phyloP scores from a whole-genome alignment of 2,797 vertebrate genomes.

The Chelonia mydas region DNA sequence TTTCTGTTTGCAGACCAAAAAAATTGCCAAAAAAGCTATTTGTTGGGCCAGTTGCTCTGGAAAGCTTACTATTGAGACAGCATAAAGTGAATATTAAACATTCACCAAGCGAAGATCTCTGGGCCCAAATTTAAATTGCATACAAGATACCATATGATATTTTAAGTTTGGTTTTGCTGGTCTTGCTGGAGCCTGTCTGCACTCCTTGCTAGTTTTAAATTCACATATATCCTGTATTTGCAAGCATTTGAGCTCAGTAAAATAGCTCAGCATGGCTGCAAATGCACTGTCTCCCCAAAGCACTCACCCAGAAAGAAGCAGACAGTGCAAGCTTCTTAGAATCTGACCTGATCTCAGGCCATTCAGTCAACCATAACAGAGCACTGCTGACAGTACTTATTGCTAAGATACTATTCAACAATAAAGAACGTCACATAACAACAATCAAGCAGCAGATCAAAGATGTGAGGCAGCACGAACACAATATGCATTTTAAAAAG shows the following conservation, averaged over 20 bases:
- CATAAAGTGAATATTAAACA: conserved; percentile 32
- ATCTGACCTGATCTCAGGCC: background rate
- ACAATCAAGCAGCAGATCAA: conserved; percentile 19
- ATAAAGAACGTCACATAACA: conserved; percentile 14
- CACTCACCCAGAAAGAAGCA: conserved; percentile 38
- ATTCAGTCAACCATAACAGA: background rate
- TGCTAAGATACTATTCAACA: background rate
- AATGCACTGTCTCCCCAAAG: background rate
- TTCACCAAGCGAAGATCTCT: background rate
- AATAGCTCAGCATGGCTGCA: conserved; percentile 30
- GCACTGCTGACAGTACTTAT: conserved; percentile 5
- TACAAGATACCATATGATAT: background rate
- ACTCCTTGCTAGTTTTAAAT: background rate
- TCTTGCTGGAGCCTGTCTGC: background rate
- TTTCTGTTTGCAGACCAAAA: conserved; percentile 2
- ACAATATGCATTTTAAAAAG: background rate
- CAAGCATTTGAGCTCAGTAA: conserved; percentile 3
- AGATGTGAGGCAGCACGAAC: background rate
- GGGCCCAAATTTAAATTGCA: background rate
- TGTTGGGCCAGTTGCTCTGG: conserved; percentile 8
- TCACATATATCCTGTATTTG: background rate
- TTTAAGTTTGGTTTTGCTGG: conserved; percentile 9
- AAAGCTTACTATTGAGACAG: conserved; percentile 25
- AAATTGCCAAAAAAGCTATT: conserved; percentile 35
- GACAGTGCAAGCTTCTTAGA: conserved; percentile 30